Evolutionary conservation across 2,113 vertebrate genomes (phyloP).

Genomic region (Lepidothrix coronata): DNA sequence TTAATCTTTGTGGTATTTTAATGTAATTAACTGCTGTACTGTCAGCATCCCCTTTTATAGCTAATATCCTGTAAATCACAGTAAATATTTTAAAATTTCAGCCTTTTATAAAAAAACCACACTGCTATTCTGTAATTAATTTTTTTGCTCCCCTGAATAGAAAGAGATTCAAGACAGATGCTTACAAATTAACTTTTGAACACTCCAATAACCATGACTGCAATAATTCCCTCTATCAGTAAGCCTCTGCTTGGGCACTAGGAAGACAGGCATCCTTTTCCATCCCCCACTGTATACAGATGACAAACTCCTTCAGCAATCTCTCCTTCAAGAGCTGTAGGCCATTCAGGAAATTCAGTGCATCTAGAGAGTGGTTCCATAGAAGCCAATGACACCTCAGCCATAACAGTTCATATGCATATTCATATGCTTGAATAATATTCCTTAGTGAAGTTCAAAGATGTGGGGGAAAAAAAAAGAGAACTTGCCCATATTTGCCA

Average conservation of each 20-base stretch:
- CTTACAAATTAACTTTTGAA: conserved; percentile 3
- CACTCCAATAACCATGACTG: neutral
- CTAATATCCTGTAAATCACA: neutral
- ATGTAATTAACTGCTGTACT: neutral
- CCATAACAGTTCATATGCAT: neutral
- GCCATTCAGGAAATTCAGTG: neutral
- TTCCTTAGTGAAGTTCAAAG: conserved; percentile 5
- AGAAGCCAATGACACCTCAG: neutral
- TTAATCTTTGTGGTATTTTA: neutral
- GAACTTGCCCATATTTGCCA: neutral
- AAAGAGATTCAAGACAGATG: neutral
- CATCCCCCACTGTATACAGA: neutral
- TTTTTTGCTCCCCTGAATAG: neutral
- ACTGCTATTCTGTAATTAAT: neutral
- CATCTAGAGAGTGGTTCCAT: neutral
- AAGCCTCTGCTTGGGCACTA: neutral
- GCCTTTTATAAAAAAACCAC: neutral
- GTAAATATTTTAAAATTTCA: neutral
- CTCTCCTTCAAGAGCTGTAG: neutral
- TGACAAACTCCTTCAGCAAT: neutral
- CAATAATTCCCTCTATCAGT: neutral
- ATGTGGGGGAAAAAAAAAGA: neutral
- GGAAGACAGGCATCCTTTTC: neutral
- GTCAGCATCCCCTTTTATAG: neutral
- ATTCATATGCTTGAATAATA: neutral